These are phyloP conservation scores for Tachina fera DNA, from an alignment of 2,888 invertebrate genomes.

Conservation along the genomic window DNA sequence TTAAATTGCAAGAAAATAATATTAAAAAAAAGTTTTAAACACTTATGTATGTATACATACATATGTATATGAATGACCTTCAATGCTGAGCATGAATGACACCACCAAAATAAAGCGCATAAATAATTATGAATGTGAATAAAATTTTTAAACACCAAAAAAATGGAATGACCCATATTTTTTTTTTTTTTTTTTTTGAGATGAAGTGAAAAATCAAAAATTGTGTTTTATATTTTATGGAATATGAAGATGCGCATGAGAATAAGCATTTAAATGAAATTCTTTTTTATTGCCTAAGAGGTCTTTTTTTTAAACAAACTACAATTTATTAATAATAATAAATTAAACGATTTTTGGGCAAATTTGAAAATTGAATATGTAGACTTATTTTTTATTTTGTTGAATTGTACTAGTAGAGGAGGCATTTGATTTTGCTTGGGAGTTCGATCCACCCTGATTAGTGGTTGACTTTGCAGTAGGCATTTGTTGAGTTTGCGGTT, in stretches of 20 bases:
- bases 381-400: slow-evolving; percentile 65
- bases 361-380: slow-evolving; percentile 16
- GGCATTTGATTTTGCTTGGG: slow-evolving; percentile 60
- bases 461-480: slow-evolving; percentile 58
- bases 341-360: slow-evolving; percentile 30
- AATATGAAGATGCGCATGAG: not conserved
- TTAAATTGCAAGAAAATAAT: slow-evolving; percentile 19
- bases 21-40: slow-evolving; percentile 44
- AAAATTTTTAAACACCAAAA: slow-evolving; percentile 7
- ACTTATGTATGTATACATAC: too few species aligned
- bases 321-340: slow-evolving; percentile 50
- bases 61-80: slow-evolving; percentile 6
- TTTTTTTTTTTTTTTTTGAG: not conserved
- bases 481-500: slow-evolving; percentile 66
- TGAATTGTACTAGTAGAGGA: slow-evolving; percentile 63
- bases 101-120: slow-evolving; percentile 59
- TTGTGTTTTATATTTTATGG: not conserved
- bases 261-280: slow-evolving; percentile 43
- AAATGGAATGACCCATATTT: slow-evolving; percentile 6
- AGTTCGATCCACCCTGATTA: slow-evolving; percentile 62
- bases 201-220: slow-evolving; percentile 30
- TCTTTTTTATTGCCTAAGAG: slow-evolving; percentile 46
- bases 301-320: slow-evolving; percentile 34
- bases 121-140: slow-evolving; percentile 19
- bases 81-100: slow-evolving; percentile 68